Evolutionary conservation across 1,140 invertebrate genomes (phyloP).

Genomic region (Trichomalopsis sarcophagae): DNA sequence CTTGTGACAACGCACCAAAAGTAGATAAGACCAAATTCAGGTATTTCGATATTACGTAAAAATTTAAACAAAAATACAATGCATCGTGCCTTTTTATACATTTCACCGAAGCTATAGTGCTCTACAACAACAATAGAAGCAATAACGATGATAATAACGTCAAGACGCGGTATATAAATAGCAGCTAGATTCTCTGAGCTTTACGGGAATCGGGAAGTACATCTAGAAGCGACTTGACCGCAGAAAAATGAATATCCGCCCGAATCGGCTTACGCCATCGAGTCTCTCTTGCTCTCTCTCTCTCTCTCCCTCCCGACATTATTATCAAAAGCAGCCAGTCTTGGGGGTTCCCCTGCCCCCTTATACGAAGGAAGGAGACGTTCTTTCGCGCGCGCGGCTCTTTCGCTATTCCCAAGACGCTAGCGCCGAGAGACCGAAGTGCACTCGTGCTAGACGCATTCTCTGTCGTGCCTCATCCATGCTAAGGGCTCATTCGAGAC

Average conservation of each 20-base stretch:
- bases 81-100: too few relatives aligned
- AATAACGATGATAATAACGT: too few relatives aligned
- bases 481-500: slow-evolving; percentile 22
- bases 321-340: slow-evolving; percentile 18
- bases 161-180: too few relatives aligned
- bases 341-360: too few relatives aligned
- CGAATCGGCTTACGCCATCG: slow-evolving; percentile 31
- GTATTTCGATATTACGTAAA: too few relatives aligned
- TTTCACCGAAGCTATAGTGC: too few relatives aligned
- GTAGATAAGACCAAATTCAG: too few relatives aligned
- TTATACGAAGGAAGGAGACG: not conserved
- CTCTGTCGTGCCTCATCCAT: not conserved
- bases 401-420: not conserved
- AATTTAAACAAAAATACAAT: too few relatives aligned
- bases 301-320: not conserved
- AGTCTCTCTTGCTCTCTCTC: not conserved
- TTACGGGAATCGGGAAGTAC: not conserved
- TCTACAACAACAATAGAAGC: too few relatives aligned
- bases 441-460: not conserved
- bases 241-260: slow-evolving; percentile 1
- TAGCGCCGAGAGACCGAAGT: not conserved
- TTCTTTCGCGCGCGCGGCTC: not conserved
- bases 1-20: too few relatives aligned
- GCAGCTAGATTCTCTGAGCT: too few relatives aligned
- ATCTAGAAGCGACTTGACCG: not conserved